Base-by-base conservation (phyloP, 2,888 invertebrate genomes). In the Aelia acuminata region DNA sequence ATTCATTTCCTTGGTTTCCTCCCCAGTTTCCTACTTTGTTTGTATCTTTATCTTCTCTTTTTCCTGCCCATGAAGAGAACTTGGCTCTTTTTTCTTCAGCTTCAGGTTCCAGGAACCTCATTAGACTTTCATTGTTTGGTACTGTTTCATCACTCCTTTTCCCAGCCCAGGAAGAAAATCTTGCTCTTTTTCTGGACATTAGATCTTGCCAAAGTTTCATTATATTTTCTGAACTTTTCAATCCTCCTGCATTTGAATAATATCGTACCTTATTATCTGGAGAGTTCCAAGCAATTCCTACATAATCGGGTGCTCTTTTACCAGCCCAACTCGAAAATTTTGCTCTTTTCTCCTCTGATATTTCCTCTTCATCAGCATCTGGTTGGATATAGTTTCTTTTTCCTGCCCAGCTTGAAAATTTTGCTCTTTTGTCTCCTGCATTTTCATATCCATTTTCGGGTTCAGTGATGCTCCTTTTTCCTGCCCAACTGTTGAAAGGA, bases 271-370 rank as follows among this genome's bases (percentile, higher is more conserved):
- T 53, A 26, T 48, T 87, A 26, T 87, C 63, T 48, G 87, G 87
- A 31, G 47, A 13, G 43, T 48, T 87, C 84, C 87, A 80, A 47
- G 87, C 31, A 26, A 48, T 70, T 8, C 84, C 87, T 15, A 87
- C 49, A 39, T 87, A 87, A 50, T 84, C 84, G 48, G 87, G 87
- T 48, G 43, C 75, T 43, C 87, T 75, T 70, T 87, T 87, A 1
- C 87, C 87, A 1, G 87, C 91, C 91, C 91, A 91, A 85, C 90
- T 91, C 84, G 90, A 90, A 88, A 91, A 91, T 63, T 90, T 90
- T 63, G 80, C 90, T 87, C 80, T 85, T 48, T 88, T 88, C 13
- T 85, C 88, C 39, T 88, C 85, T 0, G 48, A 20, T 5, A 13
- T 26, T n/a, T 87, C 63, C 7, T 87, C 75, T 63, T 85, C 85